Evolutionary conservation across 2,113 vertebrate species (phyloP).

Genomic region (Paedocypris sp.): DNA sequence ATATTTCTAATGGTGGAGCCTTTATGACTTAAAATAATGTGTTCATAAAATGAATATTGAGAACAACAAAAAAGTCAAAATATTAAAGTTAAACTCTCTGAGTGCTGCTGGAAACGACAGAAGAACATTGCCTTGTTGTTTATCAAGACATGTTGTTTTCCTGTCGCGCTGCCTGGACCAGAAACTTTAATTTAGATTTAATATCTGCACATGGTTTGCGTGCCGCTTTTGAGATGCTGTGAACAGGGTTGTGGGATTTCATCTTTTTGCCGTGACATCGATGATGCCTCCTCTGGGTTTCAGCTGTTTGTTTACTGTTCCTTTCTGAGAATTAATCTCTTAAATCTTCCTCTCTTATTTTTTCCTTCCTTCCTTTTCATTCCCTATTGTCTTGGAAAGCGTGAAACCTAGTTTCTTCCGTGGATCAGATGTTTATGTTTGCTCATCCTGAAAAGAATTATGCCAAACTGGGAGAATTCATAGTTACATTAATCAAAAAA

Average conservation of each 20-base stretch:
- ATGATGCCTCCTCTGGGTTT: conserved; percentile 1
- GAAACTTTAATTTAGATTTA: conserved; percentile 14
- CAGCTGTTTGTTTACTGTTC: conserved; percentile 15
- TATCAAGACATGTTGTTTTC: too few relatives aligned
- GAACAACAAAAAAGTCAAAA: too few relatives aligned
- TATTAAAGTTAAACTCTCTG: too few relatives aligned
- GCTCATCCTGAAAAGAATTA: neutral
- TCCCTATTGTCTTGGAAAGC: neutral
- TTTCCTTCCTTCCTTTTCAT: neutral
- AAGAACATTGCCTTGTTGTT: too few relatives aligned
- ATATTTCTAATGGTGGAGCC: too few relatives aligned
- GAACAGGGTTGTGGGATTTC: conserved; percentile 6
- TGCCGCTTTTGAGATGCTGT: neutral
- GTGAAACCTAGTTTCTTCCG: neutral
- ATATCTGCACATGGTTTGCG: conserved; percentile 9
- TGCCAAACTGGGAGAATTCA: conserved; percentile 10
- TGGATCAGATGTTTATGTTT: neutral
- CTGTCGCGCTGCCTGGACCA: neutral
- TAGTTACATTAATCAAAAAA: conserved; percentile 25
- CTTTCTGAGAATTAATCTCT: conserved; percentile 1
- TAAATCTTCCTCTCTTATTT: neutral
- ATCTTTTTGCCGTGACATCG: neutral
- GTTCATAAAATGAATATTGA: too few relatives aligned
- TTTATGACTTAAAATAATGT: too few relatives aligned
- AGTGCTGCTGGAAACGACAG: too few relatives aligned